Evolutionary conservation across 2,113 vertebrate genomes (phyloP).

Genomic region (Passerina amoena): DNA sequence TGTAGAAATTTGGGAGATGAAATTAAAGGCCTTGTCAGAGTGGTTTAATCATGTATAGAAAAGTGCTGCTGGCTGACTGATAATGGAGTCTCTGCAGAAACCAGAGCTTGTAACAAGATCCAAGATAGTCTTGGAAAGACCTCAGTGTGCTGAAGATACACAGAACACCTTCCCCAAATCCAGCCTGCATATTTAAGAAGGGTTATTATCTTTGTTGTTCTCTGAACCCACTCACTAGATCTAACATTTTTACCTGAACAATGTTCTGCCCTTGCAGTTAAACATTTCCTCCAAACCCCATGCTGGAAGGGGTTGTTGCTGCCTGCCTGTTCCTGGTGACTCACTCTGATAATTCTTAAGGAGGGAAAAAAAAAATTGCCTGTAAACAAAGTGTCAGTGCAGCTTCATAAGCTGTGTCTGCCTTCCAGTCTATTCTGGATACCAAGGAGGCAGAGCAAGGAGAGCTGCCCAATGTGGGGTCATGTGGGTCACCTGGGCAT

Average conservation of each 20-base stretch:
- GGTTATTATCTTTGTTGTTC: not conserved
- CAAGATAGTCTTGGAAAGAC: not conserved
- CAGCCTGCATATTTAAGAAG: not conserved
- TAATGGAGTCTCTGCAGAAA: conserved; percentile 9
- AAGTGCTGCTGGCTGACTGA: conserved; percentile 8
- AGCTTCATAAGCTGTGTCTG: not conserved
- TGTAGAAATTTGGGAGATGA: conserved; percentile 34
- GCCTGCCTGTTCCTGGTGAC: not conserved
- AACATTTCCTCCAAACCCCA: not conserved
- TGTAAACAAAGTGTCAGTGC: not conserved
- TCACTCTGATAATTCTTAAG: not conserved
- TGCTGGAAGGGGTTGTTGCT: conserved; percentile 9
- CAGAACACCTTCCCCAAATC: not conserved
- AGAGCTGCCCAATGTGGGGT: not conserved
- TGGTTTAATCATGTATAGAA: conserved; percentile 21
- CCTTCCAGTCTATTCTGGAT: not conserved
- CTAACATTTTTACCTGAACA: not conserved
- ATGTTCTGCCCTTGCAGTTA: not conserved
- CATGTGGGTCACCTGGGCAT: not conserved
- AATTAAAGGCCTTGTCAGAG: conserved; percentile 21
- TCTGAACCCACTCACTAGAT: not conserved
- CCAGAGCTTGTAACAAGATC: conserved; percentile 18
- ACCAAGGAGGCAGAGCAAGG: not conserved
- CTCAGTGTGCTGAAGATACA: not conserved
- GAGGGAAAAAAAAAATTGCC: not conserved